These are phyloP conservation scores for Coecobrya sp. DNA, from an alignment of 2,888 invertebrate species.

Conservation along the genomic window DNA sequence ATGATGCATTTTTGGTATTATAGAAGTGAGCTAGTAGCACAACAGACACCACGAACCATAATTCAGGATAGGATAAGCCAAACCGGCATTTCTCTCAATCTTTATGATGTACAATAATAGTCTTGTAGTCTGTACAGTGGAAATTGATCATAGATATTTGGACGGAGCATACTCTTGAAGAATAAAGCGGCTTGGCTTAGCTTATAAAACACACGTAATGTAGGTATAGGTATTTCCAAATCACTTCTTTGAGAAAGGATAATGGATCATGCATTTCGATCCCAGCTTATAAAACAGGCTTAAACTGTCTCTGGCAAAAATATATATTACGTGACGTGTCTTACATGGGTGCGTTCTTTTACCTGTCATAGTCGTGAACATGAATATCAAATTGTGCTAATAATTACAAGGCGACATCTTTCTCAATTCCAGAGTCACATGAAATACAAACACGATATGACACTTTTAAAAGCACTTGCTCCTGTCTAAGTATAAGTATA, in stretches of 20 bases:
- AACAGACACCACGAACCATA: neutral
- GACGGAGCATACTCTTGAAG: neutral
- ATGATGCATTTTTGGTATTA: slow-evolving; percentile 1
- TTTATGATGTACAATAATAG: neutral
- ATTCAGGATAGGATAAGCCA: slow-evolving; percentile 1
- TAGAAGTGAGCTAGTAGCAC: neutral
- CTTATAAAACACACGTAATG: neutral
- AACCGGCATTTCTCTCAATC: slow-evolving; percentile 19
- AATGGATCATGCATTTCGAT: no score
- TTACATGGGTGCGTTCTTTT: no score
- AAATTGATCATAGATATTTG: neutral
- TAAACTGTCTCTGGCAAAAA: no score
- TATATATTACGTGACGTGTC: no score
- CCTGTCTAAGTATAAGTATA: no score
- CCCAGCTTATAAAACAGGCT: no score
- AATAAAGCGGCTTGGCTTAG: neutral
- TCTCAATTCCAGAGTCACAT: neutral
- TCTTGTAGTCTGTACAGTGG: neutral
- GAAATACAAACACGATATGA: neutral
- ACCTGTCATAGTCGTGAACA: neutral
- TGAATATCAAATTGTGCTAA: neutral
- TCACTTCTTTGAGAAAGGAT: neutral
- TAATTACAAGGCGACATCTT: neutral
- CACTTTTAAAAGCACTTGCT: no score
- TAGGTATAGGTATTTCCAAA: neutral